phyloP scores from a whole-genome alignment of 2,888 invertebrate species.

The Pristionchus fissidentatus region DNA sequence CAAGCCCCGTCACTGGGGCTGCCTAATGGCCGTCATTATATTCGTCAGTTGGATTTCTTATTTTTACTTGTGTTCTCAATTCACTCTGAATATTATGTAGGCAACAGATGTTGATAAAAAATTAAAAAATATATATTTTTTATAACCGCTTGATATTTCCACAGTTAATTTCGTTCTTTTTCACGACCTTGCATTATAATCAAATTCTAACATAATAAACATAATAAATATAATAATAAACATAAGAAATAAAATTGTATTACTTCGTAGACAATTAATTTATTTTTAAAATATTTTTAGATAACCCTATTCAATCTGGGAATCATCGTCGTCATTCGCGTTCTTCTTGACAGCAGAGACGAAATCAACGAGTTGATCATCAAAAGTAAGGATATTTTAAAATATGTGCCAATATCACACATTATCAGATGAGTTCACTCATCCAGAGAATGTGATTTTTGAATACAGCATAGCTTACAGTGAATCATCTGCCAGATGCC shows the following conservation, averaged over 20 bases:
- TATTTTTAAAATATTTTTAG: slow-evolving; percentile 64
- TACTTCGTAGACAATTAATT: too few species aligned
- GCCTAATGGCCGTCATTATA: slow-evolving; percentile 58
- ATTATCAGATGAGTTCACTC: background rate
- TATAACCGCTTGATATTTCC: background rate
- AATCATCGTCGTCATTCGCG: slow-evolving; percentile 64
- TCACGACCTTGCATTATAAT: background rate
- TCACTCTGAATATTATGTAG: too few species aligned
- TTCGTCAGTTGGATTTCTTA: slow-evolving; percentile 42
- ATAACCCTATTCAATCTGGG: slow-evolving; percentile 61
- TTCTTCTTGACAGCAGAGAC: slow-evolving; percentile 68
- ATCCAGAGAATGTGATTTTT: background rate
- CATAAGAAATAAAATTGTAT: background rate
- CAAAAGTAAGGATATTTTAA: slow-evolving; percentile 63
- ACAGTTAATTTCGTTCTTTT: background rate
- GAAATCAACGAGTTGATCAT: slow-evolving; percentile 71
- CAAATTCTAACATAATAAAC: background rate
- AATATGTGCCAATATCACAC: background rate
- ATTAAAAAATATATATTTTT: background rate
- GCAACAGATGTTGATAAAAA: too few species aligned
- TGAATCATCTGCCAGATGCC: too few species aligned
- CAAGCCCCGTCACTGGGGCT: slow-evolving; percentile 68
- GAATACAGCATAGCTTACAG: too few species aligned
- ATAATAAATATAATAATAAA: background rate
- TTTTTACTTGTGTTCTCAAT: background rate